Conservation (phyloP, 2,888 invertebrate genomes). For the Pristionchus maxplancki region DNA sequence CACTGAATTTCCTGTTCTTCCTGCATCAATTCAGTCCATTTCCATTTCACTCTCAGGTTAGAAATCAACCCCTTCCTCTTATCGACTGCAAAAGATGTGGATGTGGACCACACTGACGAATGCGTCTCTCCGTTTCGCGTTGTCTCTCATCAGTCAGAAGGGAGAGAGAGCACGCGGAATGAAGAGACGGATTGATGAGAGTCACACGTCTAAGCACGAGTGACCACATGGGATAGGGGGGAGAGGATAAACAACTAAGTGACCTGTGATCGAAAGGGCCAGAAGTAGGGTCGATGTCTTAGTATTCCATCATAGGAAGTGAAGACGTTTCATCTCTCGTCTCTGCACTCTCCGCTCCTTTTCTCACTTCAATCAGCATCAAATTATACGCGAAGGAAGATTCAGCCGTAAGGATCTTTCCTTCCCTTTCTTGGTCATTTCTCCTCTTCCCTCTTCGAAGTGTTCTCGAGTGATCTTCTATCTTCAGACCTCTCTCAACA, state of each 20-base stretch:
- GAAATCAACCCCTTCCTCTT: not conserved
- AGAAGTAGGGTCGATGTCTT: not conserved
- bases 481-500: conserved; percentile 72
- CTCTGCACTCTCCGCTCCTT: conserved; percentile 39
- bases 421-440: too few species aligned
- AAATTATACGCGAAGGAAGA: conserved; percentile 42
- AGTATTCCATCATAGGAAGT: not conserved
- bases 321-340: conserved; percentile 41
- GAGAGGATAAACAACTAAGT: not conserved
- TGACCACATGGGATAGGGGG: not conserved
- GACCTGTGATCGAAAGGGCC: not conserved
- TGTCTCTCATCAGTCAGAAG: too few species aligned
- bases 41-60: conserved; percentile 64
- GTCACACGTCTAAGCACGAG: too few species aligned
- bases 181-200: too few species aligned
- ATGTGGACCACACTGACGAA: too few species aligned
- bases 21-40: conserved; percentile 69
- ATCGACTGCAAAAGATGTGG: not conserved
- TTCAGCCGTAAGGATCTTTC: not conserved
- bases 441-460: too few species aligned
- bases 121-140: too few species aligned
- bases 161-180: too few species aligned
- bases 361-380: conserved; percentile 34
- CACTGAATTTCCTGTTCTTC: conserved; percentile 68
- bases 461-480: too few species aligned